phyloP scores from a whole-genome alignment of 2,888 invertebrate species.

The Buathra laborator region DNA sequence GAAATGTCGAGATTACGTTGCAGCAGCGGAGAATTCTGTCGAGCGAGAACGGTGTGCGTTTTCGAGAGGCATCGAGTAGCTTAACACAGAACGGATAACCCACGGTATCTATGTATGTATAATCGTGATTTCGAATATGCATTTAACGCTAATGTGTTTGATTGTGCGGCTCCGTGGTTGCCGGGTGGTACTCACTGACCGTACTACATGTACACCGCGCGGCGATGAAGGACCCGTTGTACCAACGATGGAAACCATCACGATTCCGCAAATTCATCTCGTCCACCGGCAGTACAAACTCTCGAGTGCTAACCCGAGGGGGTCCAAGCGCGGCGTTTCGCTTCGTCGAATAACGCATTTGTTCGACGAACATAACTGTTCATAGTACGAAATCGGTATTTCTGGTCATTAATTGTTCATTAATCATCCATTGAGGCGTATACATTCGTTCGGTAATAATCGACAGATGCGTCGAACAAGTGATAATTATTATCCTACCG shows the following conservation, averaged over 20 bases:
- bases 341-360: constrained; percentile 57
- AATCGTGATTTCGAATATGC: constrained; percentile 79
- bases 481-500: constrained; percentile 8
- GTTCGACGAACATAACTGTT: constrained; percentile 38
- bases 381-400: constrained; percentile 46
- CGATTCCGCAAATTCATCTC: constrained; percentile 48
- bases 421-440: constrained; percentile 56
- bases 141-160: constrained; percentile 75
- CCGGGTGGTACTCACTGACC: constrained; percentile 14
- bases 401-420: constrained; percentile 63
- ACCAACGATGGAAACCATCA: constrained; percentile 52
- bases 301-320: constrained; percentile 35
- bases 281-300: background rate
- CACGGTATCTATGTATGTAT: constrained; percentile 62
- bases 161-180: constrained; percentile 65
- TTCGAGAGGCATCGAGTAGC: constrained; percentile 40
- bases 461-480: constrained; percentile 23
- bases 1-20: constrained; percentile 65
- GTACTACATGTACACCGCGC: background rate
- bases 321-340: constrained; percentile 9
- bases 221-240: constrained; percentile 39
- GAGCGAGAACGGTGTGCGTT: constrained; percentile 29
- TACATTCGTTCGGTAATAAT: constrained; percentile 12
- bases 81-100: constrained; percentile 8
- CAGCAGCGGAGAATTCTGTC: constrained; percentile 58